Percentiles rank a stretch among this genome's conserved stretches.
Evolutionary conservation across 2,113 vertebrate species (phyloP).

Genomic region (Myrmophylax atrothorax): DNA sequence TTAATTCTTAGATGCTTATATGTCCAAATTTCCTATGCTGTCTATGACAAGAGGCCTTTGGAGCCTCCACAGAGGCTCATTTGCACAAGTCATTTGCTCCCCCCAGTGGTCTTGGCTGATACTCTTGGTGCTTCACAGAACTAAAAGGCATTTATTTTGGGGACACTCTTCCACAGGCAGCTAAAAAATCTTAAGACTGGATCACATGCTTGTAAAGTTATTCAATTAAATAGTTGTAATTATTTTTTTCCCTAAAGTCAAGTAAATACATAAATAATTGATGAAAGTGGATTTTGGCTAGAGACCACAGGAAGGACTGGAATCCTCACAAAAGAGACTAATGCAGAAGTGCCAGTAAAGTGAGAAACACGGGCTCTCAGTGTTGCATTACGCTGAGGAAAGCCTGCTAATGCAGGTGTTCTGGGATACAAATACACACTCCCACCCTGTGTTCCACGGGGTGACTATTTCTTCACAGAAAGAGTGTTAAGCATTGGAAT

Average conservation of each 20-base stretch:
- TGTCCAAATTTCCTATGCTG: not conserved
- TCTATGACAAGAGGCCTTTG: fast-evolving
- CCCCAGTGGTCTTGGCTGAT: not conserved
- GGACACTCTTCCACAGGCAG: not conserved
- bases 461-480: fast-evolving
- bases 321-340: not conserved
- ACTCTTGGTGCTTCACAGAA: not conserved
- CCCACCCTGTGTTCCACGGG: fast-evolving
- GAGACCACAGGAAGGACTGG: not conserved
- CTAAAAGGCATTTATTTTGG: not conserved
- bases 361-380: fast-evolving
- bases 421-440: no score
- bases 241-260: not conserved
- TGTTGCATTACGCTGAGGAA: not conserved
- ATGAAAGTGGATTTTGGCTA: not conserved
- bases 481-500: not conserved
- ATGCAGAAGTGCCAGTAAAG: not conserved
- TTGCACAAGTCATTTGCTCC: not conserved
- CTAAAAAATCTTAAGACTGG: not conserved
- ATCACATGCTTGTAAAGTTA: not conserved
- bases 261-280: not conserved
- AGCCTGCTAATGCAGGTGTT: not conserved
- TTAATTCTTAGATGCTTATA: not conserved
- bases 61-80: not conserved
- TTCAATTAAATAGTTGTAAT: not conserved